Conservation (phyloP, 2,113 vertebrate species). For the Melospiza georgiana region DNA sequence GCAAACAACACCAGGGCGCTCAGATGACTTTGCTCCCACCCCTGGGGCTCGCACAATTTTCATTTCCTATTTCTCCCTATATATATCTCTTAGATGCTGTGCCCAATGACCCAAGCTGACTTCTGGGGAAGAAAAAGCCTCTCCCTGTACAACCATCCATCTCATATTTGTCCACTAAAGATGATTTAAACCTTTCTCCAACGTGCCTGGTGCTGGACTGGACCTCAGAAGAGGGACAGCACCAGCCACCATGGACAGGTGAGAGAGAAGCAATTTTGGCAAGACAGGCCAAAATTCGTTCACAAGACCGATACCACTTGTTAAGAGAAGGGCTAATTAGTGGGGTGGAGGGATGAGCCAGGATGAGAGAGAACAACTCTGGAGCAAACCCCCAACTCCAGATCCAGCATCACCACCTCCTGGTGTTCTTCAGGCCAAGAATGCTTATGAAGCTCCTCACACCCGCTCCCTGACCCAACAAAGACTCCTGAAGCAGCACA, state of each 20-base stretch:
- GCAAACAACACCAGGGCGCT: background rate
- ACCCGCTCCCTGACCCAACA: accelerated
- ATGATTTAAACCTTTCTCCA: background rate
- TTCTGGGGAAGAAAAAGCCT: background rate
- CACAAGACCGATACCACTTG: accelerated
- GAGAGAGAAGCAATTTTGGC: background rate
- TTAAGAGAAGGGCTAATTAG: background rate
- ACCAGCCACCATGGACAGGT: accelerated
- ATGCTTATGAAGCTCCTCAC: background rate
- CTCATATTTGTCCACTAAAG: background rate
- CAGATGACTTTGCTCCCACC: background rate
- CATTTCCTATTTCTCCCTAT: background rate
- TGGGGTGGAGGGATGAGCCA: accelerated
- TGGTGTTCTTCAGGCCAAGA: background rate
- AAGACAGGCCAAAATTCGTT: too few relatives aligned
- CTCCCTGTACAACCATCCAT: background rate
- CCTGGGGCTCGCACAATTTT: background rate
- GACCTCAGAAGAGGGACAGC: background rate
- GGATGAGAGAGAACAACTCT: background rate
- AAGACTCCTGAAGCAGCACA: accelerated
- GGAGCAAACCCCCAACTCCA: background rate
- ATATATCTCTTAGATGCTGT: background rate
- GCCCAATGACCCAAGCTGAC: accelerated
- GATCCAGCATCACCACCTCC: background rate
- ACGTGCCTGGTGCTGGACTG: background rate